Conservation (phyloP, 2,888 invertebrate genomes). For the Parnassius mnemosyne region DNA sequence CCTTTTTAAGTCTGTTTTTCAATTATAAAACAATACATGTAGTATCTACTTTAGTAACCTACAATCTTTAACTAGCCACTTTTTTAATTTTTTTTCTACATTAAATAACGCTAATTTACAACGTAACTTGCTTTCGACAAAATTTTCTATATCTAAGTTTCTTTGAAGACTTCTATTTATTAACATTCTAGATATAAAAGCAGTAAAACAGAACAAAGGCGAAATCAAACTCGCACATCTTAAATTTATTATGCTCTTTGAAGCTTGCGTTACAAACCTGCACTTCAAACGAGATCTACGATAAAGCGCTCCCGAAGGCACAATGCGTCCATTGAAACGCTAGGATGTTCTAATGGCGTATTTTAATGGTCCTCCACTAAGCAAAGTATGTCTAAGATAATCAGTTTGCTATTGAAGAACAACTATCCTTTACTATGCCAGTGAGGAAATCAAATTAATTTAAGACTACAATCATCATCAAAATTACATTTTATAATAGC, state of each 20-base stretch:
- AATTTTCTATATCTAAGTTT: too few relatives aligned
- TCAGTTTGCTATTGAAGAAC: slow-evolving; percentile 9
- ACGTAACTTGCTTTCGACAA: too few relatives aligned
- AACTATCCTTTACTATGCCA: not conserved
- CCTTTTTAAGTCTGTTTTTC: too few relatives aligned
- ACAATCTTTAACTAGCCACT: too few relatives aligned
- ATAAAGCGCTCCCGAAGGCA: slow-evolving; percentile 54
- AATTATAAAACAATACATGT: too few relatives aligned
- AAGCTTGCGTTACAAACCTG: slow-evolving; percentile 8
- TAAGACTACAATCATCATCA: too few relatives aligned
- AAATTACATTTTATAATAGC: too few relatives aligned
- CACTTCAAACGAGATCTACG: slow-evolving; percentile 42
- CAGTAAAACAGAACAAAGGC: not conserved
- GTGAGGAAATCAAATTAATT: not conserved
- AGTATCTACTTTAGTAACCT: too few relatives aligned
- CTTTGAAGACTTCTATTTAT: too few relatives aligned
- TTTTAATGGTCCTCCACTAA: slow-evolving; percentile 40
- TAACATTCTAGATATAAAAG: not conserved
- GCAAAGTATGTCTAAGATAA: slow-evolving; percentile 12
- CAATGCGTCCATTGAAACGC: slow-evolving; percentile 56
- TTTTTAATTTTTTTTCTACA: too few relatives aligned
- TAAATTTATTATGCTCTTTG: slow-evolving; percentile 15
- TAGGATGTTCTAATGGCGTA: slow-evolving; percentile 43
- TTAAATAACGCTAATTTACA: too few relatives aligned
- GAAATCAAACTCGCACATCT: not conserved